Evolutionary conservation across 1,140 invertebrate genomes (phyloP), one percentile per base, ranked within the genome.

Genomic region (Drosophila elegans): DNA sequence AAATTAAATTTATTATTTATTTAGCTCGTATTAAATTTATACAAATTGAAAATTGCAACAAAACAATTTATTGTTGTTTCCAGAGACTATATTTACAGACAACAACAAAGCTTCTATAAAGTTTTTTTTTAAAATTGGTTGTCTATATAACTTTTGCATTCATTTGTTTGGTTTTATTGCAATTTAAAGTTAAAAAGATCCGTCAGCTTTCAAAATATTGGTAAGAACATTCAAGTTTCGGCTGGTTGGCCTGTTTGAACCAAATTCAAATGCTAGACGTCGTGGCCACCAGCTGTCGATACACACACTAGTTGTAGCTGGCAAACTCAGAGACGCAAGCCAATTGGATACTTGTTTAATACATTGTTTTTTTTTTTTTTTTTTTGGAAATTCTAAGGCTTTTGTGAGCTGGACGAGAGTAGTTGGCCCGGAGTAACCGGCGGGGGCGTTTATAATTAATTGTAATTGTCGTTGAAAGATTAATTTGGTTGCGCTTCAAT

Each of bases 401-500:
- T 74, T 86, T 81, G 80, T 81, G 80, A 76, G 61, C 69, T 79
- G 56, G 67, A 45, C 53, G 60, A 64, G 45, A 12, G 62, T 38
- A 12, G 63, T 69, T 80, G 75, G 68, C 54, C 36, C 39, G 42
- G 36, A 73, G 66, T 49, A 57, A 53, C 46, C 56, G 84, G 60
- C 77, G 85, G 85, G 73, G 84, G 77, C 84, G 84, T 89, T 90
- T 88, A 89, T 89, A 89, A 89, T 89, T 89, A 89, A 89, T 89
- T 90, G 84, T 89, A 89, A 89, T 89, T 90, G 84, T 89, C 84
- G 84, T 84, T 89, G 84, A 89, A 89, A 89, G 84, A 89, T 89
- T 89, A 89, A 89, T 89, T 89, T 89, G 84, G 84, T 89, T 89
- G 84, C 84, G 84, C 84, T 89, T 89, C 84, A 89, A 89, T 89